These are phyloP conservation scores for Pseudopodoces humilis DNA, from an alignment of 2,113 vertebrate genomes.

Conservation along the genomic window DNA sequence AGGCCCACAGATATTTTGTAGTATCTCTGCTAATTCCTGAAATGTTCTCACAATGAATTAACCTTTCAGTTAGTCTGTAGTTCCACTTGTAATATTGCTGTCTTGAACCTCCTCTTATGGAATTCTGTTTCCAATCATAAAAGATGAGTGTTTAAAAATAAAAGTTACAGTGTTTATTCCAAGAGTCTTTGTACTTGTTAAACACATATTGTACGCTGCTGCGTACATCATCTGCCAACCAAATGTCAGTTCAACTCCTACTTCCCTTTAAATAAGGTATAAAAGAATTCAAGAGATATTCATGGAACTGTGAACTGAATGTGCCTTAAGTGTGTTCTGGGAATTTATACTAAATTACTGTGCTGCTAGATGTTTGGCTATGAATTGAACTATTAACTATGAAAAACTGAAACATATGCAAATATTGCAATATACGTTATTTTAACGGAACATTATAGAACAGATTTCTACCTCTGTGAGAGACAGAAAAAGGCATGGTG, in stretches of 20 bases:
- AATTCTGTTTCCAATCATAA: neutral
- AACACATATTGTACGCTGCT: neutral
- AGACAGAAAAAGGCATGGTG: neutral
- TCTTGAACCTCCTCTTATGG: neutral
- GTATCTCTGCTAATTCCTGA: neutral
- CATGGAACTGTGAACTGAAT: neutral
- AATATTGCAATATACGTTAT: neutral
- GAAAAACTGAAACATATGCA: neutral
- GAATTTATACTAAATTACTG: neutral
- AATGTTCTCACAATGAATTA: neutral
- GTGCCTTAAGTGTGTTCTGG: neutral
- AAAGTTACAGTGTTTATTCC: neutral
- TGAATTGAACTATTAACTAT: neutral
- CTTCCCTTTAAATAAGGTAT: neutral
- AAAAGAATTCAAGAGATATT: neutral
- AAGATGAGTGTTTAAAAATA: conserved; percentile 7
- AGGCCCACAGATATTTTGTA: neutral
- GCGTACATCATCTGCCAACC: neutral
- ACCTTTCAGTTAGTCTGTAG: neutral
- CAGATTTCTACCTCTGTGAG: neutral
- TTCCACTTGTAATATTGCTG: neutral
- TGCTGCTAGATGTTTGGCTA: neutral
- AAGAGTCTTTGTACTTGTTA: conserved; percentile 6
- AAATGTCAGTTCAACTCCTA: conserved; percentile 5
- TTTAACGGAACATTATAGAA: neutral